Evolutionary conservation across 2,797 vertebrate species (phyloP), one percentile per base, ranked within the genome.

Genomic region (Pyrocephalus nanus): DNA sequence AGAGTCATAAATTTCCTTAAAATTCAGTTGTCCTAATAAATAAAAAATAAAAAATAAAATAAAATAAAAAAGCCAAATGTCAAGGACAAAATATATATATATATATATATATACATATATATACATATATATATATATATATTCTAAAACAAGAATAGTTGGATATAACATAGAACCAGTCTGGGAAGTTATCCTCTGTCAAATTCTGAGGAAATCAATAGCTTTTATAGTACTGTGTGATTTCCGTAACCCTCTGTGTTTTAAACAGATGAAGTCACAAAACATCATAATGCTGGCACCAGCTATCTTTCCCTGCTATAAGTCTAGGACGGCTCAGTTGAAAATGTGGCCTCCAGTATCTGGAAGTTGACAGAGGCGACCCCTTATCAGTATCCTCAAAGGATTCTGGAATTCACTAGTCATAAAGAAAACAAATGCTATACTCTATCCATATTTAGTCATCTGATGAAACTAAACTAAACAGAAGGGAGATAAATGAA

Each of bases 381-480:
- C 50, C 43, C 43, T 78, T 92, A 91, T 92, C 89, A 75, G 51
- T 64, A 86, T 75, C 55, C 82, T 64, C 51, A 78, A 36, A 95
- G 73, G 85, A 84, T 81, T 47, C 43, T 84, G n/a, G 15, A 36
- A 88, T 25, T 43, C 23, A 90, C 53, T 48, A 79, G 57, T 92
- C 80, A 47, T 42, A 94, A 92, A 85, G 80, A 88, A 94, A 96
- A 92, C 64, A 94, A 93, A 81, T 50, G n/a, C 32, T 88, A 81
- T 58, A 58, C 25, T 88, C 29, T n/a, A 65, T 42, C 82, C 87
- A 76, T 90, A 91, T 86, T 91, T 92, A 93, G 85, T 78, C 51
- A 86, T 48, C 32, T 72, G 50, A 94, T 75, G 42, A 91, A 87
- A 64, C 34, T 71, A 64, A 92, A 54, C 69, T 65, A 77, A 95